A percentile compares a stretch with the other conserved stretches of the same genome.
Conservation (phyloP, 1,140 invertebrate species). For the Meteorus sp. region DNA sequence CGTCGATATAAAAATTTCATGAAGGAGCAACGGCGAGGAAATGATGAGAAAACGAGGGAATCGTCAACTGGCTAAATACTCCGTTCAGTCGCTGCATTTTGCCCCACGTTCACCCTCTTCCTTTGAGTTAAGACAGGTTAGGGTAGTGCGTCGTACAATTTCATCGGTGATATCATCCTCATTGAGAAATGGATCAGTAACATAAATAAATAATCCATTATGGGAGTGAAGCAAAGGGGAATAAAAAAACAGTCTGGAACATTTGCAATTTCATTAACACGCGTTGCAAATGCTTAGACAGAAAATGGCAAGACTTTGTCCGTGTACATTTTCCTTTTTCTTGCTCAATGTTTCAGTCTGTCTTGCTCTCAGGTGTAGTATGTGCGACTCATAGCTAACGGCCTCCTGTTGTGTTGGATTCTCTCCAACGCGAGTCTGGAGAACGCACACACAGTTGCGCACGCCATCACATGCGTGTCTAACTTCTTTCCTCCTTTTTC, state of each 20-base stretch:
- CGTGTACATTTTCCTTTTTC: neutral
- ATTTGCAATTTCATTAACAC: no score
- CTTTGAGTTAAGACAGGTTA: slow-evolving; percentile 28
- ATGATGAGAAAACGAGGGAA: no score
- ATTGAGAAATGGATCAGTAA: no score
- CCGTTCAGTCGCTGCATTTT: neutral
- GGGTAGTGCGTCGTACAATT: neutral
- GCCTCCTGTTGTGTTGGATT: slow-evolving; percentile 13
- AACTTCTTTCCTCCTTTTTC: slow-evolving; percentile 23
- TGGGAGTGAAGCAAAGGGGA: no score
- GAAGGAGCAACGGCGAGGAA: no score
- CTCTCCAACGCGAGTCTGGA: slow-evolving; percentile 11
- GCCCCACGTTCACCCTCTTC: neutral
- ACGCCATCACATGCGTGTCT: slow-evolving; percentile 24
- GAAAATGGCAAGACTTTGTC: no score
- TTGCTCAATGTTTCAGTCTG: neutral
- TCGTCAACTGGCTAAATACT: slow-evolving; percentile 37
- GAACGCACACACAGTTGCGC: no score
- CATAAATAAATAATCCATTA: no score
- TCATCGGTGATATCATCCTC: no score
- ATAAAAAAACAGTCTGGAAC: no score
- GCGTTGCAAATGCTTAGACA: no score
- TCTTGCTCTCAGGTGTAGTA: neutral
- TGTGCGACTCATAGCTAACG: slow-evolving; percentile 7
- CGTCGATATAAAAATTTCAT: slow-evolving; percentile 29